These are phyloP conservation scores for Coptodon rendalli DNA, from an alignment of 2,113 vertebrate species.

Conservation along the genomic window DNA sequence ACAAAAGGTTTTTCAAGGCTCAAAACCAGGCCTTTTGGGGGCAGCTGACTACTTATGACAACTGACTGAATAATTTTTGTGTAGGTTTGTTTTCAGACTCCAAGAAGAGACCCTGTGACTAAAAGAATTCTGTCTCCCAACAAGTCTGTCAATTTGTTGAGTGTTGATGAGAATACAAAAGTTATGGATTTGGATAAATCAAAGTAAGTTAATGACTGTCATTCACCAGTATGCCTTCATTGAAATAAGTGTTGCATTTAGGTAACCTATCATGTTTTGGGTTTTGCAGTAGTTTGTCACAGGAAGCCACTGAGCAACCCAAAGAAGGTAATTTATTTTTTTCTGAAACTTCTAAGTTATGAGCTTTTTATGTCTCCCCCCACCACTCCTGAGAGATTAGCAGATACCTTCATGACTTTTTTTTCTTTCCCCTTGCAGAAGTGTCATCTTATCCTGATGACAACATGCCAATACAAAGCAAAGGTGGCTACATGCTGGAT, in stretches of 20 bases:
- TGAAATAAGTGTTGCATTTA: not conserved
- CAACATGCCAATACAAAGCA: slow-evolving; percentile 65
- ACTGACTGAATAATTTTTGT: not conserved
- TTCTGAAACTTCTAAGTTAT: not conserved
- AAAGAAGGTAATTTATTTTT: slow-evolving; percentile 31
- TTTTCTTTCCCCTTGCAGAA: not conserved
- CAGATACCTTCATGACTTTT: not conserved
- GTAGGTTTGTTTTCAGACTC: slow-evolving; percentile 94
- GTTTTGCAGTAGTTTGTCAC: slow-evolving; percentile 32
- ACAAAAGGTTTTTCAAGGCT: not conserved
- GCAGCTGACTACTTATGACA: not conserved
- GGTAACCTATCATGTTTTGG: not conserved
- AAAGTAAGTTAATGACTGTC: slow-evolving; percentile 23
- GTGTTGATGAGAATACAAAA: slow-evolving; percentile 47
- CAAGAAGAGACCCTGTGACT: slow-evolving; percentile 84
- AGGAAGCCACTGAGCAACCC: not conserved
- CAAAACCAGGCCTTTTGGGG: not conserved
- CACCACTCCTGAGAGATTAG: not conserved
- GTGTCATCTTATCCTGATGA: slow-evolving; percentile 54
- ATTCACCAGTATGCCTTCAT: not conserved
- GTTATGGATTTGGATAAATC: slow-evolving; percentile 25
- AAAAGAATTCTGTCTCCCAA: slow-evolving; percentile 80
- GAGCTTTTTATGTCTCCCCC: not conserved
- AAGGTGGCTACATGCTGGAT: slow-evolving; percentile 67
- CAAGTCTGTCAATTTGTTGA: slow-evolving; percentile 51